phyloP scores from a whole-genome alignment of 2,113 vertebrate species.

The Mesocricetus auratus region DNA sequence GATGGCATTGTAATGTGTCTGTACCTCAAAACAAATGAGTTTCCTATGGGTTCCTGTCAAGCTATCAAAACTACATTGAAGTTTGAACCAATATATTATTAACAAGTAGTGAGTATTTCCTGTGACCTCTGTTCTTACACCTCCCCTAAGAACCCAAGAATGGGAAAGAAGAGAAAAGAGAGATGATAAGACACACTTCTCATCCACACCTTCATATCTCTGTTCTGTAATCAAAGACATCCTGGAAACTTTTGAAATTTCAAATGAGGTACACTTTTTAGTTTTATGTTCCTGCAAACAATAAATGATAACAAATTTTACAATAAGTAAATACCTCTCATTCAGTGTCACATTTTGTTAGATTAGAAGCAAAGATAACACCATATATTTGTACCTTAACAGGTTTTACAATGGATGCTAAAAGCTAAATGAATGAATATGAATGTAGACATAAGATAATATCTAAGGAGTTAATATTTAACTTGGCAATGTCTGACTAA shows the following conservation, averaged over 20 bases:
- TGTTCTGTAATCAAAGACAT: neutral
- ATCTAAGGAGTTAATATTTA: neutral
- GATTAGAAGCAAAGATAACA: neutral
- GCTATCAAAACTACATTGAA: neutral
- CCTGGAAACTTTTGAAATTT: neutral
- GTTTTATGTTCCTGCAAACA: neutral
- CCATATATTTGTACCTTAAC: neutral
- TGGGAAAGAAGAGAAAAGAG: neutral
- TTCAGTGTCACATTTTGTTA: neutral
- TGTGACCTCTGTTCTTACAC: neutral
- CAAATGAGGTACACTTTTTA: neutral
- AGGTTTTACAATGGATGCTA: neutral
- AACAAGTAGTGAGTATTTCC: neutral
- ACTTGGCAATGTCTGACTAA: neutral
- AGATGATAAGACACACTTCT: neutral
- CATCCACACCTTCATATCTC: neutral
- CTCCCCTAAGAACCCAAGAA: neutral
- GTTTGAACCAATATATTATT: neutral
- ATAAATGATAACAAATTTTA: neutral
- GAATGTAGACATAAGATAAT: neutral
- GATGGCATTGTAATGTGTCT: neutral
- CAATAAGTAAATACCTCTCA: neutral
- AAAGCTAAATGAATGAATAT: neutral
- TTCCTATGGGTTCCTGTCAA: neutral
- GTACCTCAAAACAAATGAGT: neutral